Evolutionary conservation across 2,888 invertebrate species (phyloP).

Genomic region (Busseola fusca): DNA sequence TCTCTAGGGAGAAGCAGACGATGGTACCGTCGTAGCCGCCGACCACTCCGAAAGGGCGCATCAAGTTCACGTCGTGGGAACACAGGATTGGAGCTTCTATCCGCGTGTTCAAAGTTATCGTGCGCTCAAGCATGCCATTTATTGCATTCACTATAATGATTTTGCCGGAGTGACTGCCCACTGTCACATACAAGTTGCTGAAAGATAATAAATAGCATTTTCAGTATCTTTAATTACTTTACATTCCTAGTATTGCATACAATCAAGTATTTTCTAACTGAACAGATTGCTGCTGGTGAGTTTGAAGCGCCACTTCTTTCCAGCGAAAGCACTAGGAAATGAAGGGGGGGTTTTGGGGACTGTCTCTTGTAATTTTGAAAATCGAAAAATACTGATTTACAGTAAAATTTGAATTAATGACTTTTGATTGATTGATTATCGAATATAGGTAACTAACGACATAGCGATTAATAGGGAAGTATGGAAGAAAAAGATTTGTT

Average conservation of each 20-base stretch:
- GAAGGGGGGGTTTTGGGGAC: no score
- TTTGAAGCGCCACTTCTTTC: no score
- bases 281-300: no score
- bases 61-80: conserved; percentile 64
- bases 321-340: no score
- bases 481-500: background rate
- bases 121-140: conserved; percentile 86
- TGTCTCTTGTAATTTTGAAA: no score
- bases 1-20: conserved; percentile 90
- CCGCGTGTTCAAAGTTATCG: conserved; percentile 90
- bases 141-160: conserved; percentile 89
- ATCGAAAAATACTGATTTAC: no score
- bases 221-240: background rate
- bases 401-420: no score
- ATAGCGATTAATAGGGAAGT: background rate
- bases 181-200: conserved; percentile 80
- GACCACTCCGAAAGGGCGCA: conserved; percentile 88
- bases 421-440: no score
- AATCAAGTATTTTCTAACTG: no score
- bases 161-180: conserved; percentile 91
- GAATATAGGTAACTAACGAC: background rate
- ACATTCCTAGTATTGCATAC: no score
- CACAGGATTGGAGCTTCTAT: conserved; percentile 92
- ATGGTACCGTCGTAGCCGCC: conserved; percentile 94
- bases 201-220: conserved; percentile 51